A percentile compares a stretch with the other conserved stretches of the same genome.
Conservation (phyloP, 1,140 invertebrate species). For the Colletes latitarsis region DNA sequence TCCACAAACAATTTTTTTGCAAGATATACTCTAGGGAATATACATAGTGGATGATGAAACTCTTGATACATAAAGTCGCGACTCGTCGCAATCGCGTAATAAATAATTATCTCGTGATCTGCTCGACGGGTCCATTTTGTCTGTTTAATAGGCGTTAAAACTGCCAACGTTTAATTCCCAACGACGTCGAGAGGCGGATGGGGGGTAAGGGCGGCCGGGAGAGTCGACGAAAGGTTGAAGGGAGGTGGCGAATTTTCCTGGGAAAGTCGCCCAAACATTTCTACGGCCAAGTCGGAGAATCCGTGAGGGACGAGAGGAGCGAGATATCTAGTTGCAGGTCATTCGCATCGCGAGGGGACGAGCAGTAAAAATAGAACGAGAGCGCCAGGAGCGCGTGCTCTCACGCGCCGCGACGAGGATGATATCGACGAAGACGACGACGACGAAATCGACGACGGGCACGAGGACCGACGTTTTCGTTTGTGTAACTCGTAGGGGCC, state of each 20-base stretch:
- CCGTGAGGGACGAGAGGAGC: conserved; percentile 45
- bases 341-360: conserved; percentile 79
- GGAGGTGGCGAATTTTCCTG: background rate
- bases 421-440: conserved; percentile 27
- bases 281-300: conserved; percentile 54
- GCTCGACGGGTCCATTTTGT: background rate
- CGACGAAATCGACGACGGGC: conserved; percentile 5
- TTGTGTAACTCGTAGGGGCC: background rate
- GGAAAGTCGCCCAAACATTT: conserved; percentile 48
- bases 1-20: too few relatives aligned
- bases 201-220: background rate
- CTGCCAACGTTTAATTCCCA: background rate
- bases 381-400: conserved; percentile 73
- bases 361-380: conserved; percentile 80
- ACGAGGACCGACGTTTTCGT: background rate
- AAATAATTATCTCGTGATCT: too few relatives aligned
- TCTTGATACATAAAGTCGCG: too few relatives aligned
- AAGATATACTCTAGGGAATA: too few relatives aligned
- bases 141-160: conserved; percentile 13
- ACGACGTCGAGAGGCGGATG: background rate
- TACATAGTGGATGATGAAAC: too few relatives aligned
- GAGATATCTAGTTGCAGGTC: conserved; percentile 80
- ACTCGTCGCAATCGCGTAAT: too few relatives aligned
- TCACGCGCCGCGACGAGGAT: conserved; percentile 64
- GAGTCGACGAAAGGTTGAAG: background rate